Conservation (phyloP, 2,797 vertebrate genomes). For the Pagetopsis macropterus region DNA sequence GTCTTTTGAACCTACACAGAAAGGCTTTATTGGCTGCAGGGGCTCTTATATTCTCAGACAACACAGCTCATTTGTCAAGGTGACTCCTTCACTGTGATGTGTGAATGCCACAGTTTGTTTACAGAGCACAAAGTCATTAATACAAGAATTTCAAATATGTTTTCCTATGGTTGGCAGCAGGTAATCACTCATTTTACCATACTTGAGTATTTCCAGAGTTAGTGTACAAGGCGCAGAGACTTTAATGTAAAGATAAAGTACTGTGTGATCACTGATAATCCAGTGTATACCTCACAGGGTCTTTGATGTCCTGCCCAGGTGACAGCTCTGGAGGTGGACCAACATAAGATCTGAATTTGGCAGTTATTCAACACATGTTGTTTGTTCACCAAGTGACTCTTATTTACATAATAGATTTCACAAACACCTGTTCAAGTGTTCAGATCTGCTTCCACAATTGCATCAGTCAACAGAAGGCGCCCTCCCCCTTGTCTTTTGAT, state of each 20-base stretch:
- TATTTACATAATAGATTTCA: conserved; percentile 61
- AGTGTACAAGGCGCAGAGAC: neutral
- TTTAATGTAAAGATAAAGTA: conserved; percentile 11
- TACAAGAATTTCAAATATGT: conserved; percentile 12
- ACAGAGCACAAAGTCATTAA: conserved; percentile 47
- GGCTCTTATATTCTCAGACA: conserved; percentile 68
- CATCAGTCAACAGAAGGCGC: conserved; percentile 39
- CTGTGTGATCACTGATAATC: conserved; percentile 8
- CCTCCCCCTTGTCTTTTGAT: conserved; percentile 12
- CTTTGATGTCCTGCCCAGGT: conserved; percentile 54
- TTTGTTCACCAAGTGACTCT: conserved; percentile 43
- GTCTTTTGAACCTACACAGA: conserved; percentile 53
- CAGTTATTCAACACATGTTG: conserved; percentile 51
- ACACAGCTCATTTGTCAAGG: conserved; percentile 80
- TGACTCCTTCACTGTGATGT: conserved; percentile 68
- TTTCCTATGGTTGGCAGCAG: conserved; percentile 23
- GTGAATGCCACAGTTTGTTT: conserved; percentile 65
- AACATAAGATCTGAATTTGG: conserved; percentile 32
- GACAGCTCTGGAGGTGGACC: conserved; percentile 36
- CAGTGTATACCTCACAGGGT: conserved; percentile 2
- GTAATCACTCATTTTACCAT: conserved; percentile 20
- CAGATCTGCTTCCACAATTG: conserved; percentile 32
- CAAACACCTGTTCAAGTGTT: conserved; percentile 67
- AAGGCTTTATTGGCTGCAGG: conserved; percentile 57
- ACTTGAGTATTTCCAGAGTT: conserved; percentile 7